Percentiles rank a stretch among this genome's conserved stretches.
phyloP scores from a whole-genome alignment of 2,797 vertebrate genomes.

The Anabas testudineus region DNA sequence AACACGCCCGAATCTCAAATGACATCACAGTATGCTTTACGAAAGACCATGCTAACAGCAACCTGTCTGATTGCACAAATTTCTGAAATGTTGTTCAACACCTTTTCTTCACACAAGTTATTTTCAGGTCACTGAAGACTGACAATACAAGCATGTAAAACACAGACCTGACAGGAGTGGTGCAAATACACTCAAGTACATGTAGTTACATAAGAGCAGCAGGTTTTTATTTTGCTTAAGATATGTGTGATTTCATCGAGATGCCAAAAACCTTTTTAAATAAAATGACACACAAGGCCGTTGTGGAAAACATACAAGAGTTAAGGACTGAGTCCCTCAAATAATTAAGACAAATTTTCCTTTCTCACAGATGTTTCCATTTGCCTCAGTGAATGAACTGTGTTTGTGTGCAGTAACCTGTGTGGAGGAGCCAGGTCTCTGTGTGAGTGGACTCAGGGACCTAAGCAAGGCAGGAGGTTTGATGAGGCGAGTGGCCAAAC shows the following conservation, averaged over 20 bases:
- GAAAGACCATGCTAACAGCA: background rate
- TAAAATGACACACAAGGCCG: background rate
- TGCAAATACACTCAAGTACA: background rate
- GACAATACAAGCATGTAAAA: background rate
- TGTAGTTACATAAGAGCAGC: background rate
- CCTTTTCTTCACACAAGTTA: background rate
- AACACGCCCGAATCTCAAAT: background rate
- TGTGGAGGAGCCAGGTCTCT: constrained; percentile 73
- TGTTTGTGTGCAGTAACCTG: constrained; percentile 76
- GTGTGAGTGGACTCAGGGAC: constrained; percentile 71
- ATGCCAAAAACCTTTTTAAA: background rate
- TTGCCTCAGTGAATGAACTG: background rate
- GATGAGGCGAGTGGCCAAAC: constrained; percentile 78
- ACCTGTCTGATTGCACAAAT: background rate
- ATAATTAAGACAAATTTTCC: background rate
- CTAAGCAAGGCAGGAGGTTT: constrained; percentile 84
- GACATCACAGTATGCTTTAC: background rate
- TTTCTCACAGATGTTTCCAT: background rate
- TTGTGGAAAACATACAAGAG: background rate
- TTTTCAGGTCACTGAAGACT: background rate
- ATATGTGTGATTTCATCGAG: background rate
- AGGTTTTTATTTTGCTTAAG: background rate
- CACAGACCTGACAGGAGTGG: background rate
- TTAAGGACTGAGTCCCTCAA: background rate
- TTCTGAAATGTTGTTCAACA: background rate